Conservation (phyloP, 2,113 vertebrate genomes). For the Edolisoma coerulescens region DNA sequence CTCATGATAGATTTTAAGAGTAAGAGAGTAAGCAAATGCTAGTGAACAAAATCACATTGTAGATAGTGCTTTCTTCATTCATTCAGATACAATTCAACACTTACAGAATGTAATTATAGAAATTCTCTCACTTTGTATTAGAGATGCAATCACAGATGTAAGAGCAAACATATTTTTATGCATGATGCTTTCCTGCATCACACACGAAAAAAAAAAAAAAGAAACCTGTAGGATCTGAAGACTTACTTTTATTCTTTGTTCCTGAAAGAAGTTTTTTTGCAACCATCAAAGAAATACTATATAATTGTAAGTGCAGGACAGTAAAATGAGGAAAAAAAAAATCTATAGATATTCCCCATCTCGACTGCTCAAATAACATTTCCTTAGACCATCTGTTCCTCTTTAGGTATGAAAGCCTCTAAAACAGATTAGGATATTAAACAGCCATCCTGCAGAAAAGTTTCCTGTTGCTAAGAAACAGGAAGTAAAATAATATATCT, state of each 20-base stretch:
- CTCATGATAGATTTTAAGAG: not conserved
- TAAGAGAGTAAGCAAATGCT: not conserved
- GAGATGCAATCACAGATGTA: not conserved
- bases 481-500: conserved; percentile 29
- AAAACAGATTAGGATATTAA: conserved; percentile 31
- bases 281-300: not conserved
- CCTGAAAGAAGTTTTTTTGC: not conserved
- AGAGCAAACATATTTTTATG: not conserved
- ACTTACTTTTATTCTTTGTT: not conserved
- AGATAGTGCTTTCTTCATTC: not conserved
- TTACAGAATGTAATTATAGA: not conserved
- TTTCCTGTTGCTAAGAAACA: conserved; percentile 57
- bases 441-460: conserved; percentile 28
- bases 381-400: conserved; percentile 52
- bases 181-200: not conserved
- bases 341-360: not conserved
- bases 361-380: conserved; percentile 1
- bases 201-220: not conserved
- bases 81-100: not conserved
- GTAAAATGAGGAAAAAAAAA: not conserved
- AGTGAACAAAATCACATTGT: not conserved
- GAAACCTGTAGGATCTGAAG: not conserved
- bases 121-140: not conserved
- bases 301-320: not conserved
- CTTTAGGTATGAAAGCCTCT: conserved; percentile 22